phyloP scores from a whole-genome alignment of 2,888 invertebrate species.

The Drosophila limbata region DNA sequence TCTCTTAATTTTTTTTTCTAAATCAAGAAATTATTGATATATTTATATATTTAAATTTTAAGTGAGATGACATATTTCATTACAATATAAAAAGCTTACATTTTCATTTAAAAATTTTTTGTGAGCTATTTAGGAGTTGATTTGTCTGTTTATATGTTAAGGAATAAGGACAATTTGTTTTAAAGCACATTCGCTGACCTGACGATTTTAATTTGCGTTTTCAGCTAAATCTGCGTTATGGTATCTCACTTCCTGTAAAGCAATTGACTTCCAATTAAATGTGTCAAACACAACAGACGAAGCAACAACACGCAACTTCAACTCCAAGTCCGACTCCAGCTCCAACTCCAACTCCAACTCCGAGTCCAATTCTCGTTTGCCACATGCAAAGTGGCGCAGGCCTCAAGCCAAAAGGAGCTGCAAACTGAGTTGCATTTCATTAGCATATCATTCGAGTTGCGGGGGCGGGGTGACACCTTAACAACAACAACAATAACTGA shows the following conservation, averaged over 20 bases:
- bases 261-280: conserved; percentile 77
- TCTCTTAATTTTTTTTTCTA: too few relatives aligned
- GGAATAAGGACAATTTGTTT: background rate
- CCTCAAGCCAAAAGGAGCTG: conserved; percentile 29
- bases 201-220: background rate
- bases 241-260: conserved; percentile 39
- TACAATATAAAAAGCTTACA: too few relatives aligned
- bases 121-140: too few relatives aligned
- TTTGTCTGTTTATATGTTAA: background rate
- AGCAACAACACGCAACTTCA: conserved; percentile 40
- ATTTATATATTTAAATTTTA: too few relatives aligned
- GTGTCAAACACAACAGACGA: conserved; percentile 48
- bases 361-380: conserved; percentile 15
- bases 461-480: conserved; percentile 41
- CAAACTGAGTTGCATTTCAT: conserved; percentile 62
- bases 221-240: conserved; percentile 7
- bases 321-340: background rate
- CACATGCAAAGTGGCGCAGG: conserved; percentile 61
- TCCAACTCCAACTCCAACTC: background rate
- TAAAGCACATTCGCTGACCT: background rate
- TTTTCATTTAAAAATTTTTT: too few relatives aligned
- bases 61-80: too few relatives aligned
- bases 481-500: conserved; percentile 32
- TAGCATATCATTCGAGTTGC: conserved; percentile 63
- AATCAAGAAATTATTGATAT: too few relatives aligned